Percentiles rank a stretch among this genome's conserved stretches.
Conservation (phyloP, 2,113 vertebrate species). For the Pelmatolapia mariae region DNA sequence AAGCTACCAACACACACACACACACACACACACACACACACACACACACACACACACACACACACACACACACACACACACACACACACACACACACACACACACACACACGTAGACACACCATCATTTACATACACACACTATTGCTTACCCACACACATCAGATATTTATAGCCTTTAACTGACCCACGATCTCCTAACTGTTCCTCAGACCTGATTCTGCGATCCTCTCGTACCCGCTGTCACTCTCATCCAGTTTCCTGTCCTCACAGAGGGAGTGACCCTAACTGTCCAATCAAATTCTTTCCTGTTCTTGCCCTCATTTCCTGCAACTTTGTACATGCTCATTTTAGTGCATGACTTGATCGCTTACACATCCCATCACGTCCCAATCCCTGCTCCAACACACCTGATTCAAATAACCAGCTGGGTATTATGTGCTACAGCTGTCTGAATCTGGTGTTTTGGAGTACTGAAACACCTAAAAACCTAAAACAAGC, state of each 20-base stretch:
- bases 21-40: fast-evolving
- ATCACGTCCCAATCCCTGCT: background rate
- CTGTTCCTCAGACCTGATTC: background rate
- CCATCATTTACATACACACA: background rate
- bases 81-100: fast-evolving
- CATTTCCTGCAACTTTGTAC: background rate
- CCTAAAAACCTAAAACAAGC: background rate
- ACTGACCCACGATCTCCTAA: background rate
- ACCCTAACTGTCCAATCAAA: background rate
- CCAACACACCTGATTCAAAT: background rate
- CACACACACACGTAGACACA: background rate
- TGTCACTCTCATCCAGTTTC: background rate
- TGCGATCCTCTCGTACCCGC: fast-evolving
- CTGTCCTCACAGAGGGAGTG: background rate
- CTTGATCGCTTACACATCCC: background rate
- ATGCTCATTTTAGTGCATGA: background rate
- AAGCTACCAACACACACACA: background rate
- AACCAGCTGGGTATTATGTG: background rate
- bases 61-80: background rate
- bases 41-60: background rate
- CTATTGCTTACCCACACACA: background rate
- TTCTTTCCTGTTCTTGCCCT: background rate
- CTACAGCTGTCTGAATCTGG: fast-evolving
- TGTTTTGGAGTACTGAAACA: background rate
- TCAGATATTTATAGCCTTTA: background rate